Conservation (phyloP, 2,113 vertebrate genomes). For the Ptilorrhoa leucosticta region DNA sequence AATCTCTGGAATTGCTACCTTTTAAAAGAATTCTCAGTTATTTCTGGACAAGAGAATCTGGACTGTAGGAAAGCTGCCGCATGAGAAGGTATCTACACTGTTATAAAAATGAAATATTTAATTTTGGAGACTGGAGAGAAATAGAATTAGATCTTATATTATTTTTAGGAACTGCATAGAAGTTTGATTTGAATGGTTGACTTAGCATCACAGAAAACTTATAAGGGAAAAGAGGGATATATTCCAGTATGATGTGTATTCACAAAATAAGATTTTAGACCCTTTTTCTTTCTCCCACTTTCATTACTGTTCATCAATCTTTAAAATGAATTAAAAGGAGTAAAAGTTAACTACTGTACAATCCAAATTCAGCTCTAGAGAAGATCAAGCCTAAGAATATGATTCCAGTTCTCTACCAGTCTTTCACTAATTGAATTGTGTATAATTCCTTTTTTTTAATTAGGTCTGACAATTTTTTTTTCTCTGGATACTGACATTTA, state of each 20-base stretch:
- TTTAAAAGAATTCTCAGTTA: not conserved
- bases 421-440: not conserved
- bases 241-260: not conserved
- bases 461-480: not conserved
- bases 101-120: not conserved
- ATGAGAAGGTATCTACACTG: not conserved
- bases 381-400: not conserved
- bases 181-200: not conserved
- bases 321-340: not conserved
- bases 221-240: not conserved
- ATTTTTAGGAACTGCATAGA: not conserved
- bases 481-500: not conserved
- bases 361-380: not conserved
- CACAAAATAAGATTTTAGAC: not conserved
- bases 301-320: not conserved
- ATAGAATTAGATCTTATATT: not conserved
- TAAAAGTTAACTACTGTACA: not conserved
- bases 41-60: not conserved
- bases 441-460: not conserved
- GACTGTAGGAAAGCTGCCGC: not conserved
- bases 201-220: not conserved
- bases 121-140: not conserved
- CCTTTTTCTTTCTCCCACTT: not conserved
- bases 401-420: not conserved
- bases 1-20: not conserved